Percentiles rank a stretch among this genome's conserved stretches.
Evolutionary conservation across 2,888 invertebrate species (phyloP).

Genomic region (Thalpophila matura): DNA sequence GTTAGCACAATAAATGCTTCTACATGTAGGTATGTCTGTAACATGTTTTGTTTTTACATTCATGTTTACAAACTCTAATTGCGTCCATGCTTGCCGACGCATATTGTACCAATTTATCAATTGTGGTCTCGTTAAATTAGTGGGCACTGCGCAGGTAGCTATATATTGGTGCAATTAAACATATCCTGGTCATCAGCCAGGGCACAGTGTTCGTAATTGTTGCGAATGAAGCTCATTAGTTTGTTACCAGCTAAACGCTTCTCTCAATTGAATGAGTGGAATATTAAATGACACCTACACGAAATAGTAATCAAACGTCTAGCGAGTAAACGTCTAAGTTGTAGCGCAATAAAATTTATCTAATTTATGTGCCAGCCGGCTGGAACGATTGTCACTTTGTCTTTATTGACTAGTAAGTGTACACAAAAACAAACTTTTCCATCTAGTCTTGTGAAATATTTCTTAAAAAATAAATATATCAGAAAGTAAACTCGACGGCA

Average conservation of each 20-base stretch:
- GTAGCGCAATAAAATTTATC: slow-evolving; percentile 53
- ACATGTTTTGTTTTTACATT: background rate
- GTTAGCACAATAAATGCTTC: no score
- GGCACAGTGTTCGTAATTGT: slow-evolving; percentile 67
- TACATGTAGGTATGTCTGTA: background rate
- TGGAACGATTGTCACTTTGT: slow-evolving; percentile 20
- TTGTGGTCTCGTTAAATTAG: slow-evolving; percentile 57
- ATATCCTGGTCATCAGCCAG: slow-evolving; percentile 61
- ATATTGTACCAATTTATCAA: slow-evolving; percentile 51
- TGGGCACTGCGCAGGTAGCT: slow-evolving; percentile 41
- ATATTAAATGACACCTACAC: slow-evolving; percentile 64
- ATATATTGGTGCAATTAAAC: slow-evolving; percentile 58
- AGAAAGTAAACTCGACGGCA: slow-evolving; percentile 1
- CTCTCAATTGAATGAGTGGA: slow-evolving; percentile 65
- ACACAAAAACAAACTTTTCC: background rate
- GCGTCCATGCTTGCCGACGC: slow-evolving; percentile 24
- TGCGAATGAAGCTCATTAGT: slow-evolving; percentile 76
- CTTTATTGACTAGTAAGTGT: slow-evolving; percentile 4
- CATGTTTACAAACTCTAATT: slow-evolving; percentile 22
- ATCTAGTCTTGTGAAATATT: background rate
- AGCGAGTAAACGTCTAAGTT: slow-evolving; percentile 36
- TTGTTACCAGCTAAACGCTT: slow-evolving; percentile 70
- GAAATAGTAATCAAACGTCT: slow-evolving; percentile 48
- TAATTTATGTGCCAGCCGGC: slow-evolving; percentile 33
- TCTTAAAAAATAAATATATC: background rate